Evolutionary conservation across 2,113 vertebrate genomes (phyloP).

Genomic region (Pampusana beccarii): DNA sequence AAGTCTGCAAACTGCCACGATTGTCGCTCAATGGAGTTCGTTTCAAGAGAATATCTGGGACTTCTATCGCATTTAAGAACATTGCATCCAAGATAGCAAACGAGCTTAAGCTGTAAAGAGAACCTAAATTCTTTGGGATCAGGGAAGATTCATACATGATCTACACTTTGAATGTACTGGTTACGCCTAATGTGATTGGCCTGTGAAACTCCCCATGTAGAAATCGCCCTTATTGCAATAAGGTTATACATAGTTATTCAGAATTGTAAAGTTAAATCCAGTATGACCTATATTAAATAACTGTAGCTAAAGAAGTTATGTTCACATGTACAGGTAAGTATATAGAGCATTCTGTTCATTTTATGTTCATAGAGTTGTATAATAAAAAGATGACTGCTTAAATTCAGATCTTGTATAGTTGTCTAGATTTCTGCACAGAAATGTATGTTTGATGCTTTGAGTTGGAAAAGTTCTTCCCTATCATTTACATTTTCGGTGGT

Average conservation of each 20-base stretch:
- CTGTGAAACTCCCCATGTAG: conserved; percentile 79
- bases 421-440: conserved; percentile 92
- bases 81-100: conserved; percentile 98
- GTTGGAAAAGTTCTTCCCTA: conserved; percentile 78
- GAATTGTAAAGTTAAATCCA: conserved; percentile 84
- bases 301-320: conserved; percentile 83
- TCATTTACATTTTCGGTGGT: conserved; percentile 70
- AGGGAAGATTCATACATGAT: conserved; percentile 79
- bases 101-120: conserved; percentile 94
- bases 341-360: conserved; percentile 90
- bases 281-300: conserved; percentile 78
- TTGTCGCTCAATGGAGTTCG: conserved; percentile 95
- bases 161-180: conserved; percentile 87
- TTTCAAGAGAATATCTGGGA: conserved; percentile 97
- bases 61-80: conserved; percentile 97
- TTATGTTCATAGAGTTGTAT: conserved; percentile 92
- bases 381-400: conserved; percentile 93
- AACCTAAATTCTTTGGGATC: conserved; percentile 69
- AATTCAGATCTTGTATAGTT: conserved; percentile 94
- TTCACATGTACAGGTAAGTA: conserved; percentile 93
- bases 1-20: conserved; percentile 94
- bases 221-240: conserved; percentile 89
- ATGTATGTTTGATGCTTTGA: conserved; percentile 78
- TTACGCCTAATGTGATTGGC: conserved; percentile 72
- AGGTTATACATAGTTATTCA: conserved; percentile 87